Percentiles rank a stretch among this genome's conserved stretches.
Conservation (phyloP, 1,140 invertebrate species). For the Neuroterus valhalla region DNA sequence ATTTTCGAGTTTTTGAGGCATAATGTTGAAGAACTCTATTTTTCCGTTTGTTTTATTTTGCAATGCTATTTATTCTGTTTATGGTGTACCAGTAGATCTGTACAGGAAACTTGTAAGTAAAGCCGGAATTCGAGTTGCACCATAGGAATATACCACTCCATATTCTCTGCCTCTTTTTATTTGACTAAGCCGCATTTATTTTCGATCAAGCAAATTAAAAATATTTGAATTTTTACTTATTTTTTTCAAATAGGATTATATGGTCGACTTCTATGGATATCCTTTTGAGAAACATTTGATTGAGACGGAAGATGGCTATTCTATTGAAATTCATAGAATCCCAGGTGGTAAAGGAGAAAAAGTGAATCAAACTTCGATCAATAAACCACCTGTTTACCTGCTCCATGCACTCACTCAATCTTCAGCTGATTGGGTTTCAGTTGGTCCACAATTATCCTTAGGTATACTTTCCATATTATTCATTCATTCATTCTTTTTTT, state of each 20-base stretch:
- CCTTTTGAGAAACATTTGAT: slow-evolving; percentile 41
- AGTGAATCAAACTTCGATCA: background rate
- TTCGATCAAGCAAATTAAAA: background rate
- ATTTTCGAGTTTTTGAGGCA: no score
- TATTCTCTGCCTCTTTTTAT: no score
- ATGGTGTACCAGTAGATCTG: no score
- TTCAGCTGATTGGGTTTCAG: slow-evolving; percentile 82
- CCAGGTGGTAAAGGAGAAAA: slow-evolving; percentile 53
- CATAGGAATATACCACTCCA: no score
- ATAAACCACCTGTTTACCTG: slow-evolving; percentile 77
- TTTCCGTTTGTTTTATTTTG: no score
- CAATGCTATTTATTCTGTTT: no score
- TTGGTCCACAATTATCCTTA: slow-evolving; percentile 77
- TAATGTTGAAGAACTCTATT: no score
- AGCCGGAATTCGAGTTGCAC: no score
- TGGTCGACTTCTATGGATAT: slow-evolving; percentile 28
- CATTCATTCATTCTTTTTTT: no score
- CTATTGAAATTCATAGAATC: slow-evolving; percentile 77
- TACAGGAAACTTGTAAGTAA: no score
- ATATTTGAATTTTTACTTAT: no score
- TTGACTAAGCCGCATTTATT: background rate
- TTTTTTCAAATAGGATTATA: slow-evolving; percentile 1
- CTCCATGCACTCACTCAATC: slow-evolving; percentile 84
- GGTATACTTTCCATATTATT: slow-evolving; percentile 64
- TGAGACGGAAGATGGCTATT: slow-evolving; percentile 77